A percentile compares a stretch with the other conserved stretches of the same genome.
Conservation (phyloP, 2,113 vertebrate genomes). For the Crotalus viridis region DNA sequence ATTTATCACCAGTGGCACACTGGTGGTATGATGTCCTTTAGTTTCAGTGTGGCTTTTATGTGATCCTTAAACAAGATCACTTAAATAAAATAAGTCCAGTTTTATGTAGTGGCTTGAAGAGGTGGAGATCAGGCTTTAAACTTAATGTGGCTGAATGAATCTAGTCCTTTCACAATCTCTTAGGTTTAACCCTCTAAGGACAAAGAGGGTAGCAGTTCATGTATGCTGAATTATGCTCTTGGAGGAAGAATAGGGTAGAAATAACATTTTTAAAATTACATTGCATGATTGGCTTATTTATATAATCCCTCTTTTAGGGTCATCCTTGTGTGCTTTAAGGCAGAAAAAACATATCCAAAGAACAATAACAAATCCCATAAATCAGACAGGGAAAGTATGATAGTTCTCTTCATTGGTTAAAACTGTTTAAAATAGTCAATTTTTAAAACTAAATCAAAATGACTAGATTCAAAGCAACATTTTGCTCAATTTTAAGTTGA, state of each 20-base stretch:
- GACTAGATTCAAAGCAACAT: constrained; percentile 1
- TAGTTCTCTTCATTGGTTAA: not conserved
- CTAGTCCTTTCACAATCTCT: not conserved
- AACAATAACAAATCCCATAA: not conserved
- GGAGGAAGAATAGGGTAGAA: not conserved
- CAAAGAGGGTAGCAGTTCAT: not conserved
- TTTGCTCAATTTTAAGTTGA: constrained; percentile 26
- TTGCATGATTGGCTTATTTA: not conserved
- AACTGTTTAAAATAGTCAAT: not conserved
- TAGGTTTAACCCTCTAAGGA: not conserved
- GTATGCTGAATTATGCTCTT: not conserved
- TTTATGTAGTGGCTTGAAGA: not conserved
- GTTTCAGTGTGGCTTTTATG: not conserved
- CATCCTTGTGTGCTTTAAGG: not conserved
- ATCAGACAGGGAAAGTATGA: constrained; percentile 8
- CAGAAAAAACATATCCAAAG: not conserved
- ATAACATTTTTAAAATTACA: not conserved
- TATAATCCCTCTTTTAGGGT: not conserved
- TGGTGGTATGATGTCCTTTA: not conserved
- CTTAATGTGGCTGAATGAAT: not conserved
- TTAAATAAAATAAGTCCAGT: not conserved
- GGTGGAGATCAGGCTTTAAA: not conserved
- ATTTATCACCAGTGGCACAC: not conserved
- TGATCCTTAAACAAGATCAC: not conserved
- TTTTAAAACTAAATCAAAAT: not conserved